Evolutionary conservation across 2,113 vertebrate genomes (phyloP).

Genomic region (Pristiophorus japonicus): DNA sequence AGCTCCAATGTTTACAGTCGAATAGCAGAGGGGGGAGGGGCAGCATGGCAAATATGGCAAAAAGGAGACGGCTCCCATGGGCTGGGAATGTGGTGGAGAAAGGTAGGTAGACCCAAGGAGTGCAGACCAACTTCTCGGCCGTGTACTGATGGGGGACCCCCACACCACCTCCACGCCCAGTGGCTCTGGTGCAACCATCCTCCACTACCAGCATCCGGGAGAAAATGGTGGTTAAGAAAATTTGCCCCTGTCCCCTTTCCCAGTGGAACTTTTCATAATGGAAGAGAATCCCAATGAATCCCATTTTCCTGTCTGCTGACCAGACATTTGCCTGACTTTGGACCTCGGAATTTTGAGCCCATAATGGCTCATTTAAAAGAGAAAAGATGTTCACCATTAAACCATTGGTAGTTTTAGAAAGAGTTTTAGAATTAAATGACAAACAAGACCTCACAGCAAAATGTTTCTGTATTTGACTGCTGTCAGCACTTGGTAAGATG

Average conservation of each 20-base stretch:
- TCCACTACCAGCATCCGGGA: background rate
- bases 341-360: background rate
- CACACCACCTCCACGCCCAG: background rate
- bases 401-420: background rate
- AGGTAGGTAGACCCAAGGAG: background rate
- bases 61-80: background rate
- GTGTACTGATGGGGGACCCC: background rate
- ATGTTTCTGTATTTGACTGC: background rate
- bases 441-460: background rate
- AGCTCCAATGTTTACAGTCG: too few relatives aligned
- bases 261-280: background rate
- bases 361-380: background rate
- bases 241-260: too few relatives aligned
- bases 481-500: background rate
- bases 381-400: background rate
- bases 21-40: too few relatives aligned
- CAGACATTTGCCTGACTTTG: background rate
- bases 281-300: background rate
- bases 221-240: background rate
- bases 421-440: background rate
- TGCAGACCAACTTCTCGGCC: background rate
- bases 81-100: background rate
- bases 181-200: background rate
- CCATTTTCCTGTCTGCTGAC: too few relatives aligned
- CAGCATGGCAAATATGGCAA: background rate